Evolutionary conservation across 2,888 invertebrate species (phyloP), one percentile per base, ranked within the genome.

Genomic region (Melanophora roralis): DNA sequence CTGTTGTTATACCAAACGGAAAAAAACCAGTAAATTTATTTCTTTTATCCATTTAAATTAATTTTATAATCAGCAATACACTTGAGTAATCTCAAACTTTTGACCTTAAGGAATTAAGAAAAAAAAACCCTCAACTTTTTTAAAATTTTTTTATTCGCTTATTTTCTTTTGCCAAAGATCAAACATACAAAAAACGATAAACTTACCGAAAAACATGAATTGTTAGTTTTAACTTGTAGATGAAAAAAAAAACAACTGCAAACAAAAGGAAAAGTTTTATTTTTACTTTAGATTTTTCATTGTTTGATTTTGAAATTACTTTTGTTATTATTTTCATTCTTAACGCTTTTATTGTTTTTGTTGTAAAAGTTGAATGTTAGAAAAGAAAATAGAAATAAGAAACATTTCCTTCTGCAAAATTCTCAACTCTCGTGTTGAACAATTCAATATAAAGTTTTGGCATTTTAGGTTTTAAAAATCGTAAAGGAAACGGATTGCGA

Each of bases 171-270:
- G n/a, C n/a, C 64, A 68, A 60, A 43, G 55, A 19, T 32, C 40
- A 71, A 65, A 71, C 57, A 55, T 53, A 72, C n/a, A 75, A 77
- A 78, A 53, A 38, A 62, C 77, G 76, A 79, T 79, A 82, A 78
- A 81, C 72, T 72, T 78, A 60, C 67, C 60, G 57, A n/a, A 81
- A 81, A 81, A 81, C 82, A 81, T 78, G 82, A 82, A 74, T 76
- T 82, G 81, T 81, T 81, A 76, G 78, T 77, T 82, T 79, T 77
- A 78, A 78, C 57, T 80, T 74, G 57, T 16, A 38, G 72, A 57
- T 60, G 67, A 74, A 78, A 72, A 72, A 49, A 62, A 60, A 51
- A 67, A 71, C 32, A 53, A 40, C 40, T 32, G 43, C 7, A 34
- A 49, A 68, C 40, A 23, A 34, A 11, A n/a, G 34, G 8, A n/a